These are phyloP conservation scores for Chaetodon trifasciatus DNA, from an alignment of 2,797 vertebrate species.

Conservation along the genomic window DNA sequence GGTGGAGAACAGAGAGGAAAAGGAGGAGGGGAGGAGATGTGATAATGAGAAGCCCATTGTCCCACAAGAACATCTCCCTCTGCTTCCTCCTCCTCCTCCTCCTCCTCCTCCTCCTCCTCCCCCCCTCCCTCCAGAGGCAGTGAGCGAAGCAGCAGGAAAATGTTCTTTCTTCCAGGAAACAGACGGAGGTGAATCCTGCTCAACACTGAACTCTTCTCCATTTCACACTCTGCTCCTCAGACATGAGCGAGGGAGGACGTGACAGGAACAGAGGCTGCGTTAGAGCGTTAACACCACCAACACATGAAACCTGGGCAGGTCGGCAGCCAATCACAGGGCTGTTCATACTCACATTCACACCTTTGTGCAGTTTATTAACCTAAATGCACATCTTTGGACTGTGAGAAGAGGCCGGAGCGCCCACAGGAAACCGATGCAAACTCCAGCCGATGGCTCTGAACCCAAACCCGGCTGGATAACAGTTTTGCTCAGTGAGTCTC, in stretches of 20 bases:
- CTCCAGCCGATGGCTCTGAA: too few relatives aligned
- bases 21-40: background rate
- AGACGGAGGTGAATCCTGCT: background rate
- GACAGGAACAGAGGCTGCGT: too few relatives aligned
- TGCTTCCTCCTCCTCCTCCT: constrained; percentile 9
- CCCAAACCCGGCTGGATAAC: too few relatives aligned
- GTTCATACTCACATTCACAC: background rate
- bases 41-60: constrained; percentile 55
- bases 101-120: constrained; percentile 22
- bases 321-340: too few relatives aligned
- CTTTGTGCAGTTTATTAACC: background rate
- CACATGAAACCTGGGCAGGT: too few relatives aligned
- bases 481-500: background rate
- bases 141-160: background rate
- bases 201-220: background rate
- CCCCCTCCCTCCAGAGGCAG: constrained; percentile 32
- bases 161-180: background rate
- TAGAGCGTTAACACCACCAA: too few relatives aligned
- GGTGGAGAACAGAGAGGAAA: constrained; percentile 2
- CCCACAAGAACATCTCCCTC: constrained; percentile 45
- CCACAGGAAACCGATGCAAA: too few relatives aligned
- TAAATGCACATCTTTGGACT: background rate
- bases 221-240: background rate
- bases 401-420: background rate
- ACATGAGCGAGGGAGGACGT: background rate